Base-by-base conservation (phyloP, 2,888 invertebrate genomes). In the Archips crataeganus region DNA sequence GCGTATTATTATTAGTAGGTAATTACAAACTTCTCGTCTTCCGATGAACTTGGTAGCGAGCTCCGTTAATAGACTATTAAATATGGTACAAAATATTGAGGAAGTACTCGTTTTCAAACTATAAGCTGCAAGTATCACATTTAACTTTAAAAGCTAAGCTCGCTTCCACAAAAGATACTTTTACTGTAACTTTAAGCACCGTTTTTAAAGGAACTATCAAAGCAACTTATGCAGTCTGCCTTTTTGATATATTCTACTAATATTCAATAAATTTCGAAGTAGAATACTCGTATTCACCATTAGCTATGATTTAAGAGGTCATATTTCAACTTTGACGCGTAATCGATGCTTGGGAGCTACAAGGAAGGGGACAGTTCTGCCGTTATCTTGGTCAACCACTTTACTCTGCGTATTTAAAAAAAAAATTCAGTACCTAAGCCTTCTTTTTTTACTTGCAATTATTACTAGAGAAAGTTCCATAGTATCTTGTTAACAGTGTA, bases 271-370 rank as follows among this genome's bases (percentile, higher is more conserved):
- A 90, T 91, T 90, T 84, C 79, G 81, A 82, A 83, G 81, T 85
- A 89, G 88, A 91, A 89, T 91, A 91, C 90, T 90, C 90, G 89
- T 90, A 89, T 87, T 90, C 89, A 88, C 88, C 90, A 90, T 91
- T 91, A 90, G 90, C 85, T 87, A 85, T 91, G 91, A 92, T 91
- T 91, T 91, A 91, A 90, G 82, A 86, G 85, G 79, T 80, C 87
- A 84, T 91, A 87, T 87, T 85, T 91, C 90, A 90, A 85, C 80
- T 80, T 83, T 81, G 90, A 87, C 88, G 81, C 79, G 82, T 86
- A 89, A 89, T 91, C 88, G 87, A 90, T 89, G 84, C 81, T 79
- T 77, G 78, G 79, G 80, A 81, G 81, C 85, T 87, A 85, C 85
- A 86, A 81, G 84, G 79, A 84, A 83, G 84, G 83, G 83, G 83